These are phyloP conservation scores for Champsocephalus esox DNA, from an alignment of 2,797 vertebrate species.

Conservation along the genomic window DNA sequence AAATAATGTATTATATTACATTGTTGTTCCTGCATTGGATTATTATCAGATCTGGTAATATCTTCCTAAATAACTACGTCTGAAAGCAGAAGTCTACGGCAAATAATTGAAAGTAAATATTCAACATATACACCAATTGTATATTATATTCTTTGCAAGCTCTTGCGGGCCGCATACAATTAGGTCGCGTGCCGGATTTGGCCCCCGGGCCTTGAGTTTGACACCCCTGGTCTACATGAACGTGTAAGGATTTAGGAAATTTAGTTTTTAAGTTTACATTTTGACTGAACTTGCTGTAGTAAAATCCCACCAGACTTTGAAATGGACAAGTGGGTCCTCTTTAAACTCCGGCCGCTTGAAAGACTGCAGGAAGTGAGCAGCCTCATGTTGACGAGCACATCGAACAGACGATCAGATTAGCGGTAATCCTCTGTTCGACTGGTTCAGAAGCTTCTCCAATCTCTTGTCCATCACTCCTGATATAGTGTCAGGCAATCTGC, in stretches of 20 bases:
- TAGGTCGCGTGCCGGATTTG: too few species aligned
- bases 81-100: too few species aligned
- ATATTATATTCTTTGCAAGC: too few species aligned
- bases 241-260: too few species aligned
- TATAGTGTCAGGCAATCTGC: constrained; percentile 36
- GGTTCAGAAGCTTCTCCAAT: constrained; percentile 66
- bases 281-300: constrained; percentile 24
- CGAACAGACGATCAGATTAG: constrained; percentile 80
- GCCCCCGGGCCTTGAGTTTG: too few species aligned
- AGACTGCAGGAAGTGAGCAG: constrained; percentile 55
- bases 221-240: background rate
- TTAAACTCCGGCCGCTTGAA: constrained; percentile 57
- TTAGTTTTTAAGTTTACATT: background rate
- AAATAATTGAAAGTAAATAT: too few species aligned
- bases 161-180: too few species aligned
- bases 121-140: too few species aligned
- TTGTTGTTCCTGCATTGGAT: too few species aligned
- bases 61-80: too few species aligned
- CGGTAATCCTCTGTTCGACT: constrained; percentile 73
- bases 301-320: constrained; percentile 2
- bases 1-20: too few species aligned
- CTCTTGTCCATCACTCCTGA: constrained; percentile 52
- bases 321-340: constrained; percentile 21
- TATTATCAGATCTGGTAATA: too few species aligned
- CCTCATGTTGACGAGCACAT: constrained; percentile 72